Evolutionary conservation across 30 jellyfish, hydroid and myxozoan species (phyloP).

Genomic region (Morbakka virulenta): DNA sequence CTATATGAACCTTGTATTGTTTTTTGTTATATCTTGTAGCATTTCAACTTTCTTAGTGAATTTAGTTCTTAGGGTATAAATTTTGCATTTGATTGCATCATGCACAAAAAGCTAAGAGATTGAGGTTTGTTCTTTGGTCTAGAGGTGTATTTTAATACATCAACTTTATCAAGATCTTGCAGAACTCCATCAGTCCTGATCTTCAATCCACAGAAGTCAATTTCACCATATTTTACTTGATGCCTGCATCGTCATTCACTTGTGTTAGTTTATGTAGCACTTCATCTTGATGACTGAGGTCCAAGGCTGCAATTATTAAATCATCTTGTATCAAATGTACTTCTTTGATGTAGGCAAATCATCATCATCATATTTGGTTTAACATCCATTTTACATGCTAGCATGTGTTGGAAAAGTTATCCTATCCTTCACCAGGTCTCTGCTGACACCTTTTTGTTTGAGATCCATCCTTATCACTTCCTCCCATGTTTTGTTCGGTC

Average conservation of each 20-base stretch:
- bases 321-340: too few species aligned
- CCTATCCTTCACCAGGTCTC: too few species aligned
- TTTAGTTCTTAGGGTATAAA: slow-evolving; percentile 26
- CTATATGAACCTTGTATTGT: too few species aligned
- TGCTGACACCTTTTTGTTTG: too few species aligned
- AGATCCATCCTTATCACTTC: too few species aligned
- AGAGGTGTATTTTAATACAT: slow-evolving; percentile 32
- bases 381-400: too few species aligned
- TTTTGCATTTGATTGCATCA: too few species aligned
- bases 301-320: slow-evolving; percentile 42
- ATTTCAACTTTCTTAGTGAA: slow-evolving; percentile 2
- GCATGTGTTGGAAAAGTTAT: too few species aligned
- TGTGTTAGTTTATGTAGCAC: neutral
- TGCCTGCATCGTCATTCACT: slow-evolving; percentile 6
- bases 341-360: slow-evolving; percentile 23
- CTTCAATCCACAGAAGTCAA: slow-evolving; percentile 54
- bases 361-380: too few species aligned
- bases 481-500: too few species aligned
- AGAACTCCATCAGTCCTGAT: slow-evolving; percentile 44
- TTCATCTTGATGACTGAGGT: slow-evolving; percentile 5
- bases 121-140: slow-evolving; percentile 44
- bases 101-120: slow-evolving; percentile 21
- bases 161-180: slow-evolving; percentile 58
- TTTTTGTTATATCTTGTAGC: slow-evolving; percentile 32
- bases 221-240: slow-evolving; percentile 48